Base-by-base conservation (phyloP, 2,797 vertebrate genomes). In the Sebastes aleutianus region DNA sequence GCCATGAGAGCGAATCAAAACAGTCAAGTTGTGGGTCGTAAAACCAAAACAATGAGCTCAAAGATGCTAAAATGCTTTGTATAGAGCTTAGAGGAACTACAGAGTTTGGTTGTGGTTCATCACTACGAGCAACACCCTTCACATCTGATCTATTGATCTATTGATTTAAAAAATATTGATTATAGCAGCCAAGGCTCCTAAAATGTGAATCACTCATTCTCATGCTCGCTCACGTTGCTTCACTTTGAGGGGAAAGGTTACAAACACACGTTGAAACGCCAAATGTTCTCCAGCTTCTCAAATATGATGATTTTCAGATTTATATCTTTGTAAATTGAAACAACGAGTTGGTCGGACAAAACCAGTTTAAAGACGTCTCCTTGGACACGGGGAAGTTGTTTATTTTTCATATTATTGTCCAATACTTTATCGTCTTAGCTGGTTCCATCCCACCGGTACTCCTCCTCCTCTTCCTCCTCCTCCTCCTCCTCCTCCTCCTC, bases 21-120 rank as follows among this genome's bases (percentile, higher is more conserved):
- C 39, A 67, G 10, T 31, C 12, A 20, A 13, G 4, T n/a, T 68
- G 5, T 18, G 2, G 8, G n/a, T 13, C 4, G 16, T 56, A n/a
- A 65, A 58, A 22, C 26, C 11, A 29, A 75, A 54, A 47, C 24
- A 18, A 56, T 5, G 7, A 39, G 62, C 11, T 36, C 31, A 64
- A 54, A 54, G 14, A 24, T 0, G 5, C 8, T 9, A 2, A 24
- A 22, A 22, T 0, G 31, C n/a, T 22, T n/a, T 1, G 7, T 8
- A 20, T 14, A 7, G 57, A 34, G 34, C 13, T 54, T 18, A 26
- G 9, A 2, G 14, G 7, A 63, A 12, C 26, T 20, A 56, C 18
- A 54, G 10, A 59, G 22, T 29, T 10, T 10, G 3, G 4, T 18
- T 5, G 6, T 36, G 10, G 50, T 57, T 36, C 9, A 5, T 36